These are phyloP conservation scores for Eubasilissa regina DNA, from an alignment of 1,140 invertebrate genomes.

Conservation along the genomic window DNA sequence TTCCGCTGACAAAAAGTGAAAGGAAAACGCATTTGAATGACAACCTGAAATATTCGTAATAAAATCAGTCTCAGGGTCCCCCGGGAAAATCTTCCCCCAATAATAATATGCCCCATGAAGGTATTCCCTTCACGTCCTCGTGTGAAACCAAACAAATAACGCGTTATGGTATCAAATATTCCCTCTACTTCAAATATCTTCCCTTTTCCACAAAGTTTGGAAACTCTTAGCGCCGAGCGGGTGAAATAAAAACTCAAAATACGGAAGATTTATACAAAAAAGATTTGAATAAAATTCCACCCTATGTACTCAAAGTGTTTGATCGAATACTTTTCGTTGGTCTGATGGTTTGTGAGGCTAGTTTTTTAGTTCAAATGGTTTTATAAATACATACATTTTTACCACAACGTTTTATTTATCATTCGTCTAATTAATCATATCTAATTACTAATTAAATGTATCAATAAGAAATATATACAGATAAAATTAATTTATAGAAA, in stretches of 20 bases:
- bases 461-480: no score
- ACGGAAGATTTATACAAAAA: conserved; percentile 46
- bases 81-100: conserved; percentile 39
- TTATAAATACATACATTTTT: no score
- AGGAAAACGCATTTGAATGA: conserved; percentile 57
- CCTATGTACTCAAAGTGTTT: conserved; percentile 32
- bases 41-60: conserved; percentile 60
- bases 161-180: conserved; percentile 61
- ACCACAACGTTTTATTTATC: no score
- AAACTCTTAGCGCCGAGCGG: conserved; percentile 40
- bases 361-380: not conserved
- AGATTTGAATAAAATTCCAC: conserved; percentile 51
- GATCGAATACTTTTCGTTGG: conserved; percentile 7
- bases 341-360: conserved; percentile 27
- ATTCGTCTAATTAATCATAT: no score
- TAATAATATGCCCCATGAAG: conserved; percentile 47
- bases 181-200: conserved; percentile 49
- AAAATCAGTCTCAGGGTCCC: conserved; percentile 55
- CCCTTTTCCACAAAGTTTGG: conserved; percentile 41
- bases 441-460: no score
- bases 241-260: conserved; percentile 48
- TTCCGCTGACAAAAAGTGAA: conserved; percentile 49
- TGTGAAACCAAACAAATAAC: conserved; percentile 61
- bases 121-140: conserved; percentile 55
- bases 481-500: no score